Evolutionary conservation across 2,797 vertebrate species (phyloP).

Genomic region (Choloepus didactylus): DNA sequence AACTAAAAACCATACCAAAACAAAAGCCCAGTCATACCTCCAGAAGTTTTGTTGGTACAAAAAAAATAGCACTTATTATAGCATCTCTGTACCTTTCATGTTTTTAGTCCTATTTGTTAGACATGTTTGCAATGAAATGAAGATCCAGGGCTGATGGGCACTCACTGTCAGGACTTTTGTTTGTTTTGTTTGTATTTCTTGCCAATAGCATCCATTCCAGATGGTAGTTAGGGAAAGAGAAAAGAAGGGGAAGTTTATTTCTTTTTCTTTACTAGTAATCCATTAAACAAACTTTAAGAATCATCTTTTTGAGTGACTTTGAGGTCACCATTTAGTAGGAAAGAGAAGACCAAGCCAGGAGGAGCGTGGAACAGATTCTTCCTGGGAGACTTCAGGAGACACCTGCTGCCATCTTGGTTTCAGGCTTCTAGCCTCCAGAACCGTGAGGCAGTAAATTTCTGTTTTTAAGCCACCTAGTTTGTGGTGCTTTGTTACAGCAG

Average conservation of each 20-base stretch:
- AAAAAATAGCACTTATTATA: background rate
- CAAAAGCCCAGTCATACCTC: background rate
- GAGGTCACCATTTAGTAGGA: background rate
- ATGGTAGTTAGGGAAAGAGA: background rate
- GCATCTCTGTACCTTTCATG: background rate
- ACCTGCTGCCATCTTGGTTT: too few relatives aligned
- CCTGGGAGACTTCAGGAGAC: too few relatives aligned
- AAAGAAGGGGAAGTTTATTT: background rate
- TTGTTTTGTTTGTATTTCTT: background rate
- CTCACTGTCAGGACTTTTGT: background rate
- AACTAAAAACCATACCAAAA: background rate
- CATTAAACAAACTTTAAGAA: background rate
- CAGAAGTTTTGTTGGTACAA: conserved; percentile 3
- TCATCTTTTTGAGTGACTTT: background rate
- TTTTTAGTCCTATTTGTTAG: background rate
- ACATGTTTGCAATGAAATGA: background rate
- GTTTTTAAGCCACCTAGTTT: too few relatives aligned
- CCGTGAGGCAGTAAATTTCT: too few relatives aligned
- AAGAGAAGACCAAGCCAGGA: too few relatives aligned
- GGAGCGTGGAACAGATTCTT: too few relatives aligned
- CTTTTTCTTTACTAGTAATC: background rate
- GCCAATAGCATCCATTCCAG: background rate
- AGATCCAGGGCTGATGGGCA: background rate
- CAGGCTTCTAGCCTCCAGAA: too few relatives aligned
- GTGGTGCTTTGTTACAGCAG: too few relatives aligned